Base-by-base conservation (phyloP, 2,888 invertebrate genomes). In the Pseudococcus viburni region DNA sequence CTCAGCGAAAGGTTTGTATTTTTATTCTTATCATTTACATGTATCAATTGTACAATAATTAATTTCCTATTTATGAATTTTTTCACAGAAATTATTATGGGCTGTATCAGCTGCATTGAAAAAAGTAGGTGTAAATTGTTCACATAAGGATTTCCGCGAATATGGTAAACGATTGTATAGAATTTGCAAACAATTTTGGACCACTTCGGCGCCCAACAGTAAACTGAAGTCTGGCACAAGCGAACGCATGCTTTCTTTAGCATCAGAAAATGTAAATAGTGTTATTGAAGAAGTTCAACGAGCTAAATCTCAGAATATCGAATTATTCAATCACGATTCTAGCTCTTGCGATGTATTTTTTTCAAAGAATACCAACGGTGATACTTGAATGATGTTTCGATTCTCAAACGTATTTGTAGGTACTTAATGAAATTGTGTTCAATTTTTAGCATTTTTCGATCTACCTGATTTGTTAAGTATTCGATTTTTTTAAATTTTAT, bases 71-170 rank as follows among this genome's bases (percentile, higher is more conserved):
- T 33, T 33, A 33, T 33, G 26, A 33, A 33, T 33, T 33, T 33
- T 64, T 89, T 91, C 92, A 83, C 91, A 95, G 95, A 96, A 96
- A 93, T 92, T 96, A 42, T 92, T 96, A 22, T 96, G 96, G 96
- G 96, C 96, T 0, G 95, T 96, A 6, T 94, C 96, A 3, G 95
- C 95, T 90, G 95, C 96, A 0, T 92, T 96, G 22, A 94, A 95
- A 77, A 93, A 93, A 42, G 94, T 95, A 91, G 95, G 95, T 68
- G 94, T 96, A 91, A 94, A 94, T 0, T 93, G 94, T 92, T 93
- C 93, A 0, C 95, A 96, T 90, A 93, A 94, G 0, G 93, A 94
- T 73, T 96, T 96, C 92, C 94, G 95, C 88, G 93, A 94, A 89
- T 95, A 94, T 91, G 96, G 95, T 4, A 93, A 94, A 0, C 92